Evolutionary conservation across 2,888 invertebrate species (phyloP).

Genomic region (Entomobrya multifasciata): DNA sequence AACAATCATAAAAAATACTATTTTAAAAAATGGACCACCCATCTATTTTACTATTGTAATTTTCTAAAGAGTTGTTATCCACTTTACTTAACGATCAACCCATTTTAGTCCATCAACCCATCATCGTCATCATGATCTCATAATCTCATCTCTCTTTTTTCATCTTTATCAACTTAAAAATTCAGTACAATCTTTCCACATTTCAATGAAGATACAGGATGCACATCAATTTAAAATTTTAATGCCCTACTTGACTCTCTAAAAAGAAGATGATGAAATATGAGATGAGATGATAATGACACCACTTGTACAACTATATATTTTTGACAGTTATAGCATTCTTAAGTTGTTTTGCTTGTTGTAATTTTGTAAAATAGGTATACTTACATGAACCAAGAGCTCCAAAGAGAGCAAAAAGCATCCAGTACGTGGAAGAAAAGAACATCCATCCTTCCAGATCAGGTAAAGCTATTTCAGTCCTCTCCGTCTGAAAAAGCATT

Average conservation of each 20-base stretch:
- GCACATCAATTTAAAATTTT: no score
- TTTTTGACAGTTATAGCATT: background rate
- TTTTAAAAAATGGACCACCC: background rate
- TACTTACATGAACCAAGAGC: conserved; percentile 89
- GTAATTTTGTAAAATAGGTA: no score
- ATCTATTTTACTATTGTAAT: background rate
- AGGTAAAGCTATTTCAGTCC: conserved; percentile 88
- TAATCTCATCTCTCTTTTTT: no score
- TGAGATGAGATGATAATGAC: background rate
- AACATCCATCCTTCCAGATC: conserved; percentile 93
- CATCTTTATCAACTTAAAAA: no score
- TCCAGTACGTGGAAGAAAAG: conserved; percentile 91
- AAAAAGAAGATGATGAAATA: background rate
- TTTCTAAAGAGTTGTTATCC: conserved; percentile 9
- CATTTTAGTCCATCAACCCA: conserved; percentile 6
- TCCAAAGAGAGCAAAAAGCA: conserved; percentile 89
- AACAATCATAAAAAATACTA: background rate
- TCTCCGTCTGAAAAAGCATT: conserved; percentile 84
- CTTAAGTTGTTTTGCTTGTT: background rate
- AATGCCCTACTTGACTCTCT: no score
- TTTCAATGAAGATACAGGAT: no score
- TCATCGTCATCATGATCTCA: background rate
- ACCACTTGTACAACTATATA: background rate
- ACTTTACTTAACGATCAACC: conserved; percentile 14
- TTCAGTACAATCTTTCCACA: no score